phyloP scores from a whole-genome alignment of 2,888 invertebrate species.

The Dynastes maya region DNA sequence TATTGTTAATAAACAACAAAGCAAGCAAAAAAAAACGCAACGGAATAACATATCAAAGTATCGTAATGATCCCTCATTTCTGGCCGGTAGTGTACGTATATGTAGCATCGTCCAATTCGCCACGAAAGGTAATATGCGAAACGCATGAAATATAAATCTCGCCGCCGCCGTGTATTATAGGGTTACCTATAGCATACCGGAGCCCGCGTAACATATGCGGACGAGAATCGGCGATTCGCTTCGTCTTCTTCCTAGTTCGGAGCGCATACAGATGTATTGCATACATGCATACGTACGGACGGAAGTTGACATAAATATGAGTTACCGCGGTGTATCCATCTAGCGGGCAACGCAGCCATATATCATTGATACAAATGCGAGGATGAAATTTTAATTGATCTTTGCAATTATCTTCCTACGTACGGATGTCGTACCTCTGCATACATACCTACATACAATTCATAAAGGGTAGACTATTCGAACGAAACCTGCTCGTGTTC shows the following conservation, averaged over 20 bases:
- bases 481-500: no score
- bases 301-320: constrained; percentile 7
- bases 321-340: background rate
- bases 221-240: background rate
- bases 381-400: constrained; percentile 23
- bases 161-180: background rate
- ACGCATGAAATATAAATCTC: constrained; percentile 18
- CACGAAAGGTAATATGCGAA: background rate
- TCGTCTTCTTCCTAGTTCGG: background rate
- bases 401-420: background rate
- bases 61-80: no score
- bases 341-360: background rate
- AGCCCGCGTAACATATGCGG: background rate
- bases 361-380: constrained; percentile 6
- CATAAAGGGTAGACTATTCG: background rate
- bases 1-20: no score
- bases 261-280: background rate
- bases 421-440: background rate
- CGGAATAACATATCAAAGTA: no score
- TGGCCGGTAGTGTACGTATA: no score
- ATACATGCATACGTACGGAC: background rate
- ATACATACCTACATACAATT: background rate
- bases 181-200: background rate
- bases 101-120: background rate
- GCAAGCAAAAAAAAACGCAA: no score